Percentiles rank a stretch among this genome's conserved stretches.
phyloP scores from a whole-genome alignment of 1,140 invertebrate genomes.

The Nebria ingens region DNA sequence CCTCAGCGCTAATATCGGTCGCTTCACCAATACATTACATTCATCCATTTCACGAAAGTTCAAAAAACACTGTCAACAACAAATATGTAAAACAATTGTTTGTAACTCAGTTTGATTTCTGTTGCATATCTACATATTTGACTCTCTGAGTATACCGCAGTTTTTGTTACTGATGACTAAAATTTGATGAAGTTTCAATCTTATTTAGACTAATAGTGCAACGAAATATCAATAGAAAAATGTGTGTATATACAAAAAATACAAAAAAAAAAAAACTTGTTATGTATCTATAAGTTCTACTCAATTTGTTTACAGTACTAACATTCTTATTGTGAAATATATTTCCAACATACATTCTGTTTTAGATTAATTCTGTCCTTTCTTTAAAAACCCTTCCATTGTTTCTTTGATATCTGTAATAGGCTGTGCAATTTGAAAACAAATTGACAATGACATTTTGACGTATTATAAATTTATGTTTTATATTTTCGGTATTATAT shows the following conservation, averaged over 20 bases:
- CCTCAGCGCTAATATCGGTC: neutral
- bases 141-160: too few relatives aligned
- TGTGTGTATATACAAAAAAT: slow-evolving; percentile 5
- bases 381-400: too few relatives aligned
- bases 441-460: too few relatives aligned
- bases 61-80: neutral
- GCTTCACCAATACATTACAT: neutral
- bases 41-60: slow-evolving; percentile 3
- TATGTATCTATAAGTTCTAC: neutral
- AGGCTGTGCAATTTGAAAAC: too few relatives aligned
- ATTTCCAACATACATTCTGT: slow-evolving; percentile 8
- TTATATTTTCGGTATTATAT: too few relatives aligned
- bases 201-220: neutral
- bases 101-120: neutral
- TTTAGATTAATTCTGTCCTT: neutral
- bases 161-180: too few relatives aligned
- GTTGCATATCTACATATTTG: neutral
- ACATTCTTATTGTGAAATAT: slow-evolving; percentile 1
- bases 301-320: slow-evolving; percentile 7
- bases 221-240: neutral
- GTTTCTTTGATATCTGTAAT: too few relatives aligned
- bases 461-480: too few relatives aligned
- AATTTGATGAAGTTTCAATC: neutral
- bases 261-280: slow-evolving; percentile 1
- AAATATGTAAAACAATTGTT: neutral